Evolutionary conservation across 2,888 invertebrate species (phyloP).

Genomic region (Morpho achilles): DNA sequence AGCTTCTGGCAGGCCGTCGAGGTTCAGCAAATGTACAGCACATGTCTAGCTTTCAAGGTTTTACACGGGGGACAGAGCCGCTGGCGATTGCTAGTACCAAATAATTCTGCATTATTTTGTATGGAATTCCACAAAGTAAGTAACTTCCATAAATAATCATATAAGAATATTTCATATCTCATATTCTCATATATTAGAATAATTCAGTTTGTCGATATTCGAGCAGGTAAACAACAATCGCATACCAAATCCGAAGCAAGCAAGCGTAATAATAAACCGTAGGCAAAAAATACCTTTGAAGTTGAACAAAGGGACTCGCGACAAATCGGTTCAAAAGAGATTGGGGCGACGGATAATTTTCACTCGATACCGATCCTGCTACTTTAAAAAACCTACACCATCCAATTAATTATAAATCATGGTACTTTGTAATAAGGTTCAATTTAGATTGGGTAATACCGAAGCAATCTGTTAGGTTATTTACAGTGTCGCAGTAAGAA

Average conservation of each 20-base stretch:
- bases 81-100: too few relatives aligned
- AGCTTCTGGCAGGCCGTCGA: too few relatives aligned
- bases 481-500: conserved; percentile 50
- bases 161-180: background rate
- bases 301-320: conserved; percentile 59
- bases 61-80: too few relatives aligned
- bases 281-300: conserved; percentile 60
- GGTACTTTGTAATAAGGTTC: background rate
- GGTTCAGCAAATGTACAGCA: too few relatives aligned
- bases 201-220: conserved; percentile 6
- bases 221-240: conserved; percentile 22
- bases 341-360: conserved; percentile 54
- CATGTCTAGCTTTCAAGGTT: too few relatives aligned
- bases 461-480: conserved; percentile 45
- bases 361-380: conserved; percentile 60
- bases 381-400: conserved; percentile 39
- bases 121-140: too few relatives aligned
- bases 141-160: too few relatives aligned
- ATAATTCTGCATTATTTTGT: too few relatives aligned
- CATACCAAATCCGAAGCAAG: conserved; percentile 34
- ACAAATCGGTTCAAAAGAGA: conserved; percentile 65
- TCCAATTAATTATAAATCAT: conserved; percentile 21
- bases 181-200: too few relatives aligned
- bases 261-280: conserved; percentile 64
- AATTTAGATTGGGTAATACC: conserved; percentile 4